A percentile compares a stretch with the other conserved stretches of the same genome.
Evolutionary conservation across 2,888 invertebrate genomes (phyloP).

Genomic region (Criorhina ranunculi): DNA sequence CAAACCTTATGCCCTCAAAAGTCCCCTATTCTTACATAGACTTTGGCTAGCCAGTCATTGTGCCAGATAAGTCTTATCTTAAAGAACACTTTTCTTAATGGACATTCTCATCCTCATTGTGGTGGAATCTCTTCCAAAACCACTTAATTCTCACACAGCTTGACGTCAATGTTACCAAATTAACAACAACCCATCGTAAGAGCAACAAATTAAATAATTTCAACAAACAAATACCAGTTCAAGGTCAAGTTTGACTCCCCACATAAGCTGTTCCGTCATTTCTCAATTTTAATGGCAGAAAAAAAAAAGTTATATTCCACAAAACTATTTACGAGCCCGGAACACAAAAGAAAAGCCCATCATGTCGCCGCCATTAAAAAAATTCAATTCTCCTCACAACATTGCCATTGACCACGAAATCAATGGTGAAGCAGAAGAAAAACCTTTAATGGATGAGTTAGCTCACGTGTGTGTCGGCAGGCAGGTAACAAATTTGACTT

Average conservation of each 20-base stretch:
- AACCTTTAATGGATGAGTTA: constrained; percentile 55
- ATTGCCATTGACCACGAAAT: constrained; percentile 71
- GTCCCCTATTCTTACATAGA: too few relatives aligned
- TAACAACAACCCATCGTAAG: constrained; percentile 5
- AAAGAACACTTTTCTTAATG: too few relatives aligned
- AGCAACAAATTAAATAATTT: constrained; percentile 18
- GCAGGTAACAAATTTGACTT: constrained; percentile 32
- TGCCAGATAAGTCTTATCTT: too few relatives aligned
- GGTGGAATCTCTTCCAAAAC: too few relatives aligned
- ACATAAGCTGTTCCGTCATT: constrained; percentile 22
- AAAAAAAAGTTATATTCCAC: constrained; percentile 1
- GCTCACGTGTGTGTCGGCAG: constrained; percentile 66
- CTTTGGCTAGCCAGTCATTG: too few relatives aligned
- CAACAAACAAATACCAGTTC: constrained; percentile 19
- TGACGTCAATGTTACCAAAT: constrained; percentile 18
- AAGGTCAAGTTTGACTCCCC: constrained; percentile 19
- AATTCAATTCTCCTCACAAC: background rate
- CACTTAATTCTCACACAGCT: background rate
- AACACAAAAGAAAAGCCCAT: constrained; percentile 38
- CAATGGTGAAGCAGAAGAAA: constrained; percentile 3
- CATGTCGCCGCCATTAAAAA: background rate
- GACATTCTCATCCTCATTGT: too few relatives aligned
- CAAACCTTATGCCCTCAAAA: too few relatives aligned
- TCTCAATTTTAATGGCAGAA: constrained; percentile 20
- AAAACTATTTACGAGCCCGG: constrained; percentile 13